Evolutionary conservation across 2,888 invertebrate genomes (phyloP).

Genomic region (Eudemis profundana): DNA sequence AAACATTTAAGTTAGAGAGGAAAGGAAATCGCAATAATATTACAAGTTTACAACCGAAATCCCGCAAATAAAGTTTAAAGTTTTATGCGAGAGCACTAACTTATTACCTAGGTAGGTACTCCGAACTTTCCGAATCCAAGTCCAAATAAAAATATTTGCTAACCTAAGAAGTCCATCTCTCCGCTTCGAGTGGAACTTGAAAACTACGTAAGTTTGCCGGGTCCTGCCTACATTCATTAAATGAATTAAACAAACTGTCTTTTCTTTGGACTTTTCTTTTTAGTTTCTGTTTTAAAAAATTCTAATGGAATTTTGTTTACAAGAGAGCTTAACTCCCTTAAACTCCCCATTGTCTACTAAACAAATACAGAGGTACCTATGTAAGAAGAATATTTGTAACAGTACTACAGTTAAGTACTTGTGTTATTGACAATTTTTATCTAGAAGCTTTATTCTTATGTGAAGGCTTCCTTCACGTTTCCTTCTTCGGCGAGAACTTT

Average conservation of each 20-base stretch:
- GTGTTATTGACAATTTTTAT: neutral
- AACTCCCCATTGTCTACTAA: no score
- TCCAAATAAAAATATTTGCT: slow-evolving; percentile 44
- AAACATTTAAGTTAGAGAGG: slow-evolving; percentile 63
- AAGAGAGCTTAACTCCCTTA: neutral
- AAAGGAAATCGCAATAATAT: slow-evolving; percentile 57
- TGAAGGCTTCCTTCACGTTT: slow-evolving; percentile 5
- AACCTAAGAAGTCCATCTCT: slow-evolving; percentile 37
- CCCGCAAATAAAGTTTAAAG: slow-evolving; percentile 26
- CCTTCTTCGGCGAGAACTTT: slow-evolving; percentile 50
- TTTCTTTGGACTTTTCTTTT: neutral
- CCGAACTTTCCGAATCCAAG: slow-evolving; percentile 36
- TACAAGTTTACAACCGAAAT: slow-evolving; percentile 46
- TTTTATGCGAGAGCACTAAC: slow-evolving; percentile 36
- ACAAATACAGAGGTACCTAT: no score
- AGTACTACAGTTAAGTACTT: neutral
- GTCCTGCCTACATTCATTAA: slow-evolving; percentile 22
- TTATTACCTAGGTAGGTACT: slow-evolving; percentile 35
- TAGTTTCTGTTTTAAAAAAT: neutral
- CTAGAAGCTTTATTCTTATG: slow-evolving; percentile 3
- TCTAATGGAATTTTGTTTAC: neutral
- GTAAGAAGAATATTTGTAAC: no score
- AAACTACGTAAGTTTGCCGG: slow-evolving; percentile 16
- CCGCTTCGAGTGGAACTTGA: slow-evolving; percentile 16
- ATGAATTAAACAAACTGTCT: slow-evolving; percentile 20